Base-by-base conservation (phyloP, 2,113 vertebrate species). In the Microcebus murinus region DNA sequence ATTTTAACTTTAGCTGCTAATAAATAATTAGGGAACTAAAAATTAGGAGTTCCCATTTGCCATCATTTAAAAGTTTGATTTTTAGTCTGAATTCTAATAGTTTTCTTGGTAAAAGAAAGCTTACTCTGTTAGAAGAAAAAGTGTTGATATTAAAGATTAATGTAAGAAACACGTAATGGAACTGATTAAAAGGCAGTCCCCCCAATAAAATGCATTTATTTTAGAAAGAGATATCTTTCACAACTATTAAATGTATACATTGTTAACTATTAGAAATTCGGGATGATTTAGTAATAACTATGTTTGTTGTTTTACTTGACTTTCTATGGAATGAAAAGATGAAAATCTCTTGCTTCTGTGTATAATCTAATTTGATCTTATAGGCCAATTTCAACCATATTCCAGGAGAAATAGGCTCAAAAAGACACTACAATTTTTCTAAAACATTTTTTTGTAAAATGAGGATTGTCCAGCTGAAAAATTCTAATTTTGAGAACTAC, bases 61-160 rank as follows among this genome's bases (percentile, higher is more conserved):
- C 67, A 71, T 84, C 52, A 70, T 76, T 81, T 77, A 68, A 91
- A 89, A 68, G 15, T 93, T 70, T 73, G 15, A 95, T 84, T 79
- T 59, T 85, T 87, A 79, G 34, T 50, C n/a, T 59, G 31, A 93
- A 93, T 68, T 94, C 25, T 74, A 52, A 25, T 29, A 45, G 68
- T 71, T 70, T 81, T 83, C 23, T 86, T 87, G 36, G 12, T 36
- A 73, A 94, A 87, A 39, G 10, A 90, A 90, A 90, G 17, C 39
- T 36, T 68, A 36, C 81, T 74, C 34, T 65, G 3, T 61, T 42
- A 3, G 18, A 6, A 79, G 13, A 76, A 94, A n/a, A 84, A 55
- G 13, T 86, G 18, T 81, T 91, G 42, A 4, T 94, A 82, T 88
- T 91, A 87, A 95, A 71, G 25, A 61, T 45, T 88, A 93, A 93